A percentile compares a stretch with the other conserved stretches of the same genome.
Conservation (phyloP, 2,797 vertebrate genomes). For the Taeniopygia guttata region DNA sequence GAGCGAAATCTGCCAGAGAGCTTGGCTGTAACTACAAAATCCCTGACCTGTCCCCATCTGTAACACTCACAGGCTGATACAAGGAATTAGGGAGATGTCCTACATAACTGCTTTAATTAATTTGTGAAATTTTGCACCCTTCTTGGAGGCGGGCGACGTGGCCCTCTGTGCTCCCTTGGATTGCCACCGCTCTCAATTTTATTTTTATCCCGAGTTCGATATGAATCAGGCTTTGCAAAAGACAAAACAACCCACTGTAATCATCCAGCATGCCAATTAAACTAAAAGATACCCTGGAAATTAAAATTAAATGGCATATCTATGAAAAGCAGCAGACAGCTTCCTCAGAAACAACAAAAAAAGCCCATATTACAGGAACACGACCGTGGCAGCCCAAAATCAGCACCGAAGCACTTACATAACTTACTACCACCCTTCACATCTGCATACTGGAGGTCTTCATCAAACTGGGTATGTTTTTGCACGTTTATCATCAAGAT, state of each 20-base stretch:
- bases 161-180: conserved; percentile 5
- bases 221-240: conserved; percentile 57
- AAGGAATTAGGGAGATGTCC: neutral
- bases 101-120: neutral
- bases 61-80: neutral
- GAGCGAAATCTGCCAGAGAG: neutral
- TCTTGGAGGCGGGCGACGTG: neutral
- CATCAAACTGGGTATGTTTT: conserved; percentile 52
- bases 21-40: neutral
- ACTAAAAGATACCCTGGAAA: conserved; percentile 66
- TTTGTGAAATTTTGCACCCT: neutral
- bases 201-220: conserved; percentile 52
- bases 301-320: conserved; percentile 69
- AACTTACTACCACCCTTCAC: conserved; percentile 44
- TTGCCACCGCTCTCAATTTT: conserved; percentile 42
- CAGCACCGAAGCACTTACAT: neutral
- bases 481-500: conserved; percentile 69
- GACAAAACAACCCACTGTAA: conserved; percentile 57
- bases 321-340: conserved; percentile 62
- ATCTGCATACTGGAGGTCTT: conserved; percentile 55
- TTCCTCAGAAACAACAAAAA: conserved; percentile 53
- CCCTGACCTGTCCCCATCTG: neutral
- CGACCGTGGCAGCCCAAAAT: conserved; percentile 15
- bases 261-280: conserved; percentile 65
- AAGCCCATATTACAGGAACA: neutral